Conservation (phyloP, 2,113 vertebrate species). For the Macaca nemestrina region DNA sequence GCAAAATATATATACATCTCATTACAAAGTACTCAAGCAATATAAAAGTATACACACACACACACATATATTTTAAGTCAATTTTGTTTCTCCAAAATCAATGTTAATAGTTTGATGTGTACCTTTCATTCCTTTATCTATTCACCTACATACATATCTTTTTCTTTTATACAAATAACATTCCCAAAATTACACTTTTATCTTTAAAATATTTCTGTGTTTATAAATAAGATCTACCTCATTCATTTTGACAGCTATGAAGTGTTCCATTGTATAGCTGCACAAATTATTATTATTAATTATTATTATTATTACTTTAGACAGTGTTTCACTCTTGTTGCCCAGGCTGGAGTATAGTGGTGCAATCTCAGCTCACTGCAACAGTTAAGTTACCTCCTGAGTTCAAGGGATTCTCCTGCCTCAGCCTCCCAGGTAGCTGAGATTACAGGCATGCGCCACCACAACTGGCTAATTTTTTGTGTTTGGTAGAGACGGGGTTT, state of each 20-base stretch:
- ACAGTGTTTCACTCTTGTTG: too few relatives aligned
- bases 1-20: background rate
- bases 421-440: too few relatives aligned
- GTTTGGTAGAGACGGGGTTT: too few relatives aligned
- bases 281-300: background rate
- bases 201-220: background rate
- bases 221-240: background rate
- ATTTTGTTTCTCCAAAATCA: background rate
- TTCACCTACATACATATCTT: background rate
- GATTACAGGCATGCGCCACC: too few relatives aligned
- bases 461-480: too few relatives aligned
- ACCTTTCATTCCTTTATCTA: background rate
- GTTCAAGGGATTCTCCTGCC: too few relatives aligned
- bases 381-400: fast-evolving
- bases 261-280: background rate
- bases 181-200: background rate
- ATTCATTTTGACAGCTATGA: background rate
- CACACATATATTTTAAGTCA: background rate
- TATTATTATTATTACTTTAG: background rate
- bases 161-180: background rate
- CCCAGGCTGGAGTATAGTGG: too few relatives aligned
- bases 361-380: too few relatives aligned
- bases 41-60: background rate
- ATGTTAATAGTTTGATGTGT: background rate
- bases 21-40: background rate